Conservation (phyloP, 2,888 invertebrate species). For the Philonicus albiceps region DNA sequence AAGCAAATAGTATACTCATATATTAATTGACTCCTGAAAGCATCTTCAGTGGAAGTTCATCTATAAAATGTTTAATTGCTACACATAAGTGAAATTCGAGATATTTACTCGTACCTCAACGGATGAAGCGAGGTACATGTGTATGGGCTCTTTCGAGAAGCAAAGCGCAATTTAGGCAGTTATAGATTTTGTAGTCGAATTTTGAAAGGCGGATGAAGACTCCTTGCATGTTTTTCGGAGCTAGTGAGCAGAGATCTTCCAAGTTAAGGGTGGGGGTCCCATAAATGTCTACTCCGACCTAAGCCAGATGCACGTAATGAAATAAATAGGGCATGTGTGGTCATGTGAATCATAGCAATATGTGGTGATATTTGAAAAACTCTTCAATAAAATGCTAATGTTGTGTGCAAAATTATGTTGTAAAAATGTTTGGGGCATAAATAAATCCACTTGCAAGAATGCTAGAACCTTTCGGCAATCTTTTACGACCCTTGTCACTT, state of each 20-base stretch:
- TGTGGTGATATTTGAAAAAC: not conserved
- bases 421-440: not conserved
- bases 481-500: constrained; percentile 28
- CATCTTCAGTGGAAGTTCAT: not conserved
- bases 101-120: not conserved
- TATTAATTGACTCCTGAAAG: not conserved
- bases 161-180: not conserved
- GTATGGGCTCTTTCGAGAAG: not conserved
- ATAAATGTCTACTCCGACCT: not conserved
- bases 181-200: not conserved
- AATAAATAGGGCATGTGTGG: not conserved
- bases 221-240: not conserved
- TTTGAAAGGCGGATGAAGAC: not conserved
- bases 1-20: too few species aligned
- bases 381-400: constrained; percentile 24
- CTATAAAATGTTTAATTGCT: not conserved
- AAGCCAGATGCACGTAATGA: not conserved
- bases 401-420: constrained; percentile 30
- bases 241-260: not conserved
- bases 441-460: constrained; percentile 17
- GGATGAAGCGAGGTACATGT: not conserved
- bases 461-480: constrained; percentile 12
- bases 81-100: not conserved
- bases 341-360: not conserved
- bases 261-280: not conserved